Conservation (phyloP, 1,140 invertebrate genomes). For the Pseudomyrmex sp. region DNA sequence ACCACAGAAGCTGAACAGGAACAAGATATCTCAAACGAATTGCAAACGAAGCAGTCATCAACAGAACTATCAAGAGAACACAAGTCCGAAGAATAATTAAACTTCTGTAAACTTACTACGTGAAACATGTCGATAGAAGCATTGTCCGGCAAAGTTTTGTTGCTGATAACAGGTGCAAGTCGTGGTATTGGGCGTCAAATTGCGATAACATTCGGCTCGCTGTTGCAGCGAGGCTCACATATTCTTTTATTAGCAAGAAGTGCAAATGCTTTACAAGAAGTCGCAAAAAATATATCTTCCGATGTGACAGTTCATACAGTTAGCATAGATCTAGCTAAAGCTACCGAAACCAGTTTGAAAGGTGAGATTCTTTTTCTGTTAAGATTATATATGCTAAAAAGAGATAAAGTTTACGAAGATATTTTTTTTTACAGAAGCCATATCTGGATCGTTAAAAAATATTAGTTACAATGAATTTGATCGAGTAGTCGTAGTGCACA, state of each 20-base stretch:
- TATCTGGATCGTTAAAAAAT: constrained; percentile 82
- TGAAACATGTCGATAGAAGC: constrained; percentile 62
- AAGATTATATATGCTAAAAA: not conserved
- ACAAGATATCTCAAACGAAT: constrained; percentile 56
- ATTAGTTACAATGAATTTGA: constrained; percentile 86
- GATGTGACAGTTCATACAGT: constrained; percentile 85
- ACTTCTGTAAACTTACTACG: constrained; percentile 17
- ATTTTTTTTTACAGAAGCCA: constrained; percentile 76
- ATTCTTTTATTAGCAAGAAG: constrained; percentile 92
- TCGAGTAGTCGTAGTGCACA: constrained; percentile 92
- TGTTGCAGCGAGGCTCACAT: constrained; percentile 88
- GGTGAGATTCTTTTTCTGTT: constrained; percentile 67
- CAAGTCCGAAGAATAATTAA: constrained; percentile 15
- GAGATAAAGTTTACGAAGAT: not conserved
- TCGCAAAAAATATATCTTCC: constrained; percentile 83
- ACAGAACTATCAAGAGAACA: not conserved
- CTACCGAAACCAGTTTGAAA: constrained; percentile 83
- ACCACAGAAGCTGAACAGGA: constrained; percentile 67
- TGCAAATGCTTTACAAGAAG: constrained; percentile 87
- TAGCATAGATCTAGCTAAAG: constrained; percentile 87
- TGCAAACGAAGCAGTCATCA: constrained; percentile 58
- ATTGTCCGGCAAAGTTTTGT: constrained; percentile 85
- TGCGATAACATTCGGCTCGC: constrained; percentile 88
- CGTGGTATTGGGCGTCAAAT: constrained; percentile 94
- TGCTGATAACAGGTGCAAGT: constrained; percentile 94